Evolutionary conservation across 2,797 vertebrate species (phyloP), one percentile per base, ranked within the genome.

Genomic region (Xerus rutilus): DNA sequence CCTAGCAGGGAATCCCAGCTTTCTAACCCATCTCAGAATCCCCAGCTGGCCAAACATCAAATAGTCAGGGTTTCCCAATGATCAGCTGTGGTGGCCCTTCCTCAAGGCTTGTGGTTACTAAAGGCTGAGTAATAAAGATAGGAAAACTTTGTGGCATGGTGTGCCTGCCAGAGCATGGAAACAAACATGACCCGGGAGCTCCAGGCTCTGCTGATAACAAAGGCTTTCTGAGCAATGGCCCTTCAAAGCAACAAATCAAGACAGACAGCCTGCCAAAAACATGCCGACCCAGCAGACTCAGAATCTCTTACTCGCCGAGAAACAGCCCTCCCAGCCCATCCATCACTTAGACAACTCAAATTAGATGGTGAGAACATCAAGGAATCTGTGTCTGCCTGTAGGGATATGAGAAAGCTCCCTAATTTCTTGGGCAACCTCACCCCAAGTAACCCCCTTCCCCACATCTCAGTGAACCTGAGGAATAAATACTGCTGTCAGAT

Each of bases 211-310:
- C 65, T 89, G 93, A 94, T 95, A 93, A 84, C 78, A 96, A 97
- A 96, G 83, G 4, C 90, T 89, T 96, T 92, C 93, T 97, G 94
- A 97, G 94, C 94, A 93, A 96, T 86, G 90, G 92, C 88, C 94
- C 91, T 96, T 97, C 97, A 96, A 92, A 97, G 86, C 88, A 91
- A 84, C 97, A 98, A 97, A 98, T 97, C 94, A 97, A 96, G 97
- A 98, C 89, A 97, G 97, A 97, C 97, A 98, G 93, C 92, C 96
- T 98, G 97, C 88, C 97, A 96, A 77, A 97, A 97, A 92, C 96
- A 73, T 95, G 94, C 85, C 1, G 0, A 94, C 64, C 94, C 59
- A 93, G 96, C 96, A 96, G 93, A 93, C 88, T 93, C 78, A 30
- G 86, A 97, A 96, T 97, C 92, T 92, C 92, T 96, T 94, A 95